Evolutionary conservation across 2,888 invertebrate species (phyloP).

Genomic region (Hedychridium roseum): DNA sequence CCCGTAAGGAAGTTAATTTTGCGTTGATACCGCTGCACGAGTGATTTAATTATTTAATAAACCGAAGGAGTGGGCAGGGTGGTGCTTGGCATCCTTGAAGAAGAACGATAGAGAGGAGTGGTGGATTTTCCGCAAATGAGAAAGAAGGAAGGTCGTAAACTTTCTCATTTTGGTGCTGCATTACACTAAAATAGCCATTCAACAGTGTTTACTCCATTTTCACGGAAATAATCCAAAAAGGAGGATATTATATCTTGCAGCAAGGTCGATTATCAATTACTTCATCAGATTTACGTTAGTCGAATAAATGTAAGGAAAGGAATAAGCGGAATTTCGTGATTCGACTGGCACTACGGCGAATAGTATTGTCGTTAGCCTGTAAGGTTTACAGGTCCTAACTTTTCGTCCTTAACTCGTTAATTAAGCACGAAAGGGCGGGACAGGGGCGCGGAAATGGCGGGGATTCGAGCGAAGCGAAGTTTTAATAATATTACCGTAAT

Average conservation of each 20-base stretch:
- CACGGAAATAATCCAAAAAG: too few relatives aligned
- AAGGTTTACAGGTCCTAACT: constrained; percentile 52
- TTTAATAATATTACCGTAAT: constrained; percentile 54
- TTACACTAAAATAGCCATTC: too few relatives aligned
- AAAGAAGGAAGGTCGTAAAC: constrained; percentile 9
- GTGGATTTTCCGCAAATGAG: constrained; percentile 10
- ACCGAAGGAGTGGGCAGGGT: constrained; percentile 24
- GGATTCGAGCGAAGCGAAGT: constrained; percentile 39
- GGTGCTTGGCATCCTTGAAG: constrained; percentile 6
- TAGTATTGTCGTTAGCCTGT: constrained; percentile 47
- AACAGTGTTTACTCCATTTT: too few relatives aligned
- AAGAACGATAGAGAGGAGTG: constrained; percentile 2
- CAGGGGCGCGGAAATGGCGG: background rate
- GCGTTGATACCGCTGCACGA: constrained; percentile 21
- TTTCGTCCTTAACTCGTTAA: constrained; percentile 52
- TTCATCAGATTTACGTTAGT: too few relatives aligned
- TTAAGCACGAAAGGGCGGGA: constrained; percentile 42
- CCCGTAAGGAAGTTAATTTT: constrained; percentile 41
- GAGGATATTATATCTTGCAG: too few relatives aligned
- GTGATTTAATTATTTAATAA: constrained; percentile 48
- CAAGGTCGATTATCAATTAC: too few relatives aligned
- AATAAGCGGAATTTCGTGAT: too few relatives aligned
- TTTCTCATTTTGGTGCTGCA: constrained; percentile 20
- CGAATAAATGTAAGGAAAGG: too few relatives aligned
- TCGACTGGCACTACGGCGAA: too few relatives aligned